Evolutionary conservation across 1,140 invertebrate genomes (phyloP).

Genomic region (Caenorhabditis remanei): DNA sequence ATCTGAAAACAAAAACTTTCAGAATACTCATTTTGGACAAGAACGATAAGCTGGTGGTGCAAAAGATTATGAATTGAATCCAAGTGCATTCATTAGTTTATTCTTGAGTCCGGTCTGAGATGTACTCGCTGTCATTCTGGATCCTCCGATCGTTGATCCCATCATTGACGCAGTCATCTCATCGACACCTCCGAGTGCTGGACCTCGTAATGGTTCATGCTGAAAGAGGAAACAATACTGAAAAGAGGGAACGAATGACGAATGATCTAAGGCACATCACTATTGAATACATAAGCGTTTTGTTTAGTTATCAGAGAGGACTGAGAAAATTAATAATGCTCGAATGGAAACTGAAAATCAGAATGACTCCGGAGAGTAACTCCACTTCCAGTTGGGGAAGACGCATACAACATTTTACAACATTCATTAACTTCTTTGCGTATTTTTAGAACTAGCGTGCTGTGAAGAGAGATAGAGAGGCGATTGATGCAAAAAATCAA

Average conservation of each 20-base stretch:
- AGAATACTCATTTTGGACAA: not conserved
- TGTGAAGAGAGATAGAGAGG: constrained; percentile 46
- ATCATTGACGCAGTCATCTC: constrained; percentile 59
- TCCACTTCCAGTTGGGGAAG: not conserved
- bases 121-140: constrained; percentile 57
- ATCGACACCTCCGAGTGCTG: not conserved
- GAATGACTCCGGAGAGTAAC: not conserved
- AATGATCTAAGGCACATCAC: constrained; percentile 34
- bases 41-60: constrained; percentile 24
- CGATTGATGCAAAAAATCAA: not conserved
- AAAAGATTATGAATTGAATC: constrained; percentile 56
- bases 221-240: constrained; percentile 59
- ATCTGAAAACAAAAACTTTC: not conserved
- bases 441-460: constrained; percentile 14
- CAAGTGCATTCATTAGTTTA: constrained; percentile 58
- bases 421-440: constrained; percentile 1
- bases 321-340: not conserved
- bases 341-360: not conserved
- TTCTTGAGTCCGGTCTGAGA: constrained; percentile 54
- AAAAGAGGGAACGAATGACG: constrained; percentile 37
- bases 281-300: constrained; percentile 21
- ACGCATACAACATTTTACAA: constrained; percentile 48
- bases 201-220: constrained; percentile 58
- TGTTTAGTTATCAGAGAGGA: not conserved
- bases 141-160: constrained; percentile 47